Evolutionary conservation across 1,140 invertebrate genomes (phyloP).

Genomic region (Zaprionus lachaisei): DNA sequence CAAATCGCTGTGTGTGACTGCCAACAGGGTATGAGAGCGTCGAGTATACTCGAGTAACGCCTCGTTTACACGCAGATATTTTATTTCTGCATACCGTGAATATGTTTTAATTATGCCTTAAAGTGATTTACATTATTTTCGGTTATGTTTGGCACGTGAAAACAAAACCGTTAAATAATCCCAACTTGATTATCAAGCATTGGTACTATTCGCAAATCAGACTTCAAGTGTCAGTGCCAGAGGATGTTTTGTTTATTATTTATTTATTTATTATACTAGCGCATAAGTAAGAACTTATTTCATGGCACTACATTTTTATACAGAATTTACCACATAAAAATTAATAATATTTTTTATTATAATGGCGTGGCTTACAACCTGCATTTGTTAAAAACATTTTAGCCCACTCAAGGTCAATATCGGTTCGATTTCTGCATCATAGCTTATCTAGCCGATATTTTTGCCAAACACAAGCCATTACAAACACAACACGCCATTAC

Average conservation of each 20-base stretch:
- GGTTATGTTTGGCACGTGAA: background rate
- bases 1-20: background rate
- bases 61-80: background rate
- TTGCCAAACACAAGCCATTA: too few relatives aligned
- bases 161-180: background rate
- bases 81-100: slow-evolving; percentile 40
- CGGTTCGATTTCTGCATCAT: too few relatives aligned
- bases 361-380: too few relatives aligned
- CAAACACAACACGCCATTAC: too few relatives aligned
- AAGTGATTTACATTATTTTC: slow-evolving; percentile 66
- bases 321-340: too few relatives aligned
- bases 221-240: background rate
- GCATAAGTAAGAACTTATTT: too few relatives aligned
- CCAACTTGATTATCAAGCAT: background rate
- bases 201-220: background rate
- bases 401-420: too few relatives aligned
- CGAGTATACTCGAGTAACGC: background rate
- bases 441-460: too few relatives aligned
- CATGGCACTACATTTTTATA: too few relatives aligned
- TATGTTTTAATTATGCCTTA: slow-evolving; percentile 74
- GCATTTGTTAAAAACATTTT: too few relatives aligned
- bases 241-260: background rate
- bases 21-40: background rate
- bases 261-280: too few relatives aligned
- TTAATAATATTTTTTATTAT: too few relatives aligned